Evolutionary conservation across 2,113 vertebrate species (phyloP).

Genomic region (Emberiza fucata): DNA sequence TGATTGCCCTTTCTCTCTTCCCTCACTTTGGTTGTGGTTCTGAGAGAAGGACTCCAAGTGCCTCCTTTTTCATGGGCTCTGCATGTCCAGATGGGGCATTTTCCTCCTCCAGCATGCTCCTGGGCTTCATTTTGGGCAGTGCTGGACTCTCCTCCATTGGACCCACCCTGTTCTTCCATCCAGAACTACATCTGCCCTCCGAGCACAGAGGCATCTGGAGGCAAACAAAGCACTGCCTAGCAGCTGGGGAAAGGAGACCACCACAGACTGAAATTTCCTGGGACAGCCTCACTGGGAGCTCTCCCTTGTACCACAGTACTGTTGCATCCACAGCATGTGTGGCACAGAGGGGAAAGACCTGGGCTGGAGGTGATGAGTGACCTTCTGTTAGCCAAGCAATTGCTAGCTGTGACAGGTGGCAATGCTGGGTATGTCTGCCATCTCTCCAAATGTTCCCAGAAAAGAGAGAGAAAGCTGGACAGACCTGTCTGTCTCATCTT

Average conservation of each 20-base stretch:
- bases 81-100: background rate
- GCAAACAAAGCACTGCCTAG: slow-evolving; percentile 24
- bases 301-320: background rate
- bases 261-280: background rate
- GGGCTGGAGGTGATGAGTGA: background rate
- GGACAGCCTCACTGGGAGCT: background rate
- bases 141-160: background rate
- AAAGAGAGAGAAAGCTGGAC: background rate
- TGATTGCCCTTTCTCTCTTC: fast-evolving
- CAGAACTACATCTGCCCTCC: slow-evolving; percentile 17
- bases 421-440: background rate
- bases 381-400: background rate
- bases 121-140: background rate
- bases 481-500: background rate
- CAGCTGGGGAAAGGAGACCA: background rate
- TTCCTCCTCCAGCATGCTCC: background rate
- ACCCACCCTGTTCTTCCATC: slow-evolving; percentile 1
- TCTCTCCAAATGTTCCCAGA: background rate
- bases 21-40: fast-evolving
- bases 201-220: slow-evolving; percentile 36
- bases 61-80: background rate
- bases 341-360: background rate
- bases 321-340: background rate
- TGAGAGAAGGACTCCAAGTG: background rate
- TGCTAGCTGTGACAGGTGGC: background rate